A percentile compares a stretch with the other conserved stretches of the same genome.
These are phyloP conservation scores for Galeopsomyia nigrocyanea DNA, from an alignment of 2,888 invertebrate species.

Conservation along the genomic window DNA sequence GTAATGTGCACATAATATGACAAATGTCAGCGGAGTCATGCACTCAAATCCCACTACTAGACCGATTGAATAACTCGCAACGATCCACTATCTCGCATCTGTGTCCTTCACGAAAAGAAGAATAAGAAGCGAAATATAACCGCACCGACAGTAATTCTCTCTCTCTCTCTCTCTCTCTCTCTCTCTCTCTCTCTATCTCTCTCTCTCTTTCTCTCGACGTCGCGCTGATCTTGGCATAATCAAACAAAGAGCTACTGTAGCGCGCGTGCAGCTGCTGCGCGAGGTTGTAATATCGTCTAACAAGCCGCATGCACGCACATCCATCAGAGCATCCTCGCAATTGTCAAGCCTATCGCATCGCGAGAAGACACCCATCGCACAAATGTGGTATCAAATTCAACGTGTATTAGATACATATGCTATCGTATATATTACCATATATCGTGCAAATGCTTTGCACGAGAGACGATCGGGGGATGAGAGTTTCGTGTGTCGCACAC, in stretches of 20 bases:
- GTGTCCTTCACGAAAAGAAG: not conserved
- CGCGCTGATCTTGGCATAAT: slow-evolving; percentile 3
- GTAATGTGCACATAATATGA: no score
- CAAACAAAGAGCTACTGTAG: slow-evolving; percentile 2
- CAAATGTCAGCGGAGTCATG: no score
- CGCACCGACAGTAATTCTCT: not conserved
- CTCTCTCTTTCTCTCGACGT: not conserved
- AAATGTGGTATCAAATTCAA: slow-evolving; percentile 28
- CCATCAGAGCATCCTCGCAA: slow-evolving; percentile 1
- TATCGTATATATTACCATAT: not conserved
- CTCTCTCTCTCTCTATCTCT: not conserved
- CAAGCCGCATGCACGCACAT: not conserved
- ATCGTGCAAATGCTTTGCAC: not conserved
- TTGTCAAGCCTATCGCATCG: slow-evolving; percentile 34
- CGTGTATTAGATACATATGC: not conserved
- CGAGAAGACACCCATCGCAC: not conserved
- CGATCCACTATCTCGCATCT: not conserved
- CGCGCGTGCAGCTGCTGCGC: not conserved
- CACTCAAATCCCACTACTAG: no score
- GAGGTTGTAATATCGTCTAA: not conserved
- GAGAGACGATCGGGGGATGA: not conserved
- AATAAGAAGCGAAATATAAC: not conserved
- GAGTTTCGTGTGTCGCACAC: no score
- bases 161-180: not conserved
- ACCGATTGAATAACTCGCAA: not conserved